A percentile compares a stretch with the other conserved stretches of the same genome.
Conservation (phyloP, 1,140 invertebrate genomes). For the Aporrectodea caliginosa region DNA sequence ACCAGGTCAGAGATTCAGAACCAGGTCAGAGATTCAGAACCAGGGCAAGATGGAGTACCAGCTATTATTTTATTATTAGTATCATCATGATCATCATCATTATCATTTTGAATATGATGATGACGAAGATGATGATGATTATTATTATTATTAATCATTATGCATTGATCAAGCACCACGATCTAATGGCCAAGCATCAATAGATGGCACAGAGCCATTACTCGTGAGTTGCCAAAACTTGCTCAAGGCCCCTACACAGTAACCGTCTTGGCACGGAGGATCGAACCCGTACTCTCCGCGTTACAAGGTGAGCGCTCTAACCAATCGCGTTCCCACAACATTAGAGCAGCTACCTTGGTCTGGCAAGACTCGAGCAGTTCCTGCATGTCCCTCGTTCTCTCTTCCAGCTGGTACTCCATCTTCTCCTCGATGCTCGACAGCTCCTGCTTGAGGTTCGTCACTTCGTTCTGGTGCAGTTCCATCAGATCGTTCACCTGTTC, state of each 20-base stretch:
- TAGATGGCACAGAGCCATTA: too few relatives aligned
- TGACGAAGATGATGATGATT: not conserved
- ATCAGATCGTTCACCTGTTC: conserved; percentile 23
- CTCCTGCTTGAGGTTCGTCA: conserved; percentile 46
- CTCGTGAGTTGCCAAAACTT: not conserved
- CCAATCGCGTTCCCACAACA: not conserved
- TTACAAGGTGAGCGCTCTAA: not conserved
- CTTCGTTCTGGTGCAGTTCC: conserved; percentile 23
- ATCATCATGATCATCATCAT: too few relatives aligned
- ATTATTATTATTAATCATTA: not conserved
- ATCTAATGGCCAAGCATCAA: not conserved
- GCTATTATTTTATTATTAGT: too few relatives aligned
- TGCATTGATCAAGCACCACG: not conserved
- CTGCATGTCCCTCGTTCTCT: conserved; percentile 87
- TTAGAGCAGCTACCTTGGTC: conserved; percentile 68
- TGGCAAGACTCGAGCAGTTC: conserved; percentile 92
- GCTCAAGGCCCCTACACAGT: not conserved
- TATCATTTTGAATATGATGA: not conserved
- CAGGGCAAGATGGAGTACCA: not conserved
- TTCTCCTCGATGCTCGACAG: conserved; percentile 95
- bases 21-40: not conserved
- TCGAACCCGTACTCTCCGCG: not conserved
- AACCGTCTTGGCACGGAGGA: not conserved
- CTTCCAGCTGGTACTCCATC: conserved; percentile 95
- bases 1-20: not conserved